phyloP scores from a whole-genome alignment of 1,140 invertebrate genomes.

The Bombus superbus region DNA sequence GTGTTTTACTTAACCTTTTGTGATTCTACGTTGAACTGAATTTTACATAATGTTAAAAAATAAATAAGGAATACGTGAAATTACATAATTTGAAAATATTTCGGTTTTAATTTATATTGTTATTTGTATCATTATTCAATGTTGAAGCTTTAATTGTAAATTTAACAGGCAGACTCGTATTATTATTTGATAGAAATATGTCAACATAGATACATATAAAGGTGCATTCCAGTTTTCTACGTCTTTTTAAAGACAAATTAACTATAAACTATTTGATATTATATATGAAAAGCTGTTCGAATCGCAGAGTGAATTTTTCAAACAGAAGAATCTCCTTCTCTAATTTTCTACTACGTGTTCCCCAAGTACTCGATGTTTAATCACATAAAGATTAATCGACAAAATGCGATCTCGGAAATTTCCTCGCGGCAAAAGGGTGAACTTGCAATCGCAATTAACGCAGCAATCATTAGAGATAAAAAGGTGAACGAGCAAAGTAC shows the following conservation, averaged over 20 bases:
- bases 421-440: not conserved
- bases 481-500: not conserved
- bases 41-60: too few species aligned
- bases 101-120: too few species aligned
- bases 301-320: not conserved
- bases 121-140: too few species aligned
- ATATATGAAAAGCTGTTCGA: too few species aligned
- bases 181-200: not conserved
- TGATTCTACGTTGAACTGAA: too few species aligned
- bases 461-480: not conserved
- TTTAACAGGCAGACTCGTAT: not conserved
- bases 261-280: too few species aligned
- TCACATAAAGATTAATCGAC: not conserved
- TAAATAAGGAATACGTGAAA: too few species aligned
- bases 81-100: too few species aligned
- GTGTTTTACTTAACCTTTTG: not conserved
- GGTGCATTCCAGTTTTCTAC: too few species aligned
- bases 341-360: not conserved
- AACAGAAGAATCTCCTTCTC: not conserved
- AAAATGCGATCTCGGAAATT: not conserved
- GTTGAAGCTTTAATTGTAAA: too few species aligned
- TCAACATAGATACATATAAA: too few species aligned
- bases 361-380: not conserved
- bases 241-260: too few species aligned
- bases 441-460: not conserved